Conservation (phyloP, 30 jellyfish, hydroid and myxozoan genomes). For the Rhopilema esculentum region DNA sequence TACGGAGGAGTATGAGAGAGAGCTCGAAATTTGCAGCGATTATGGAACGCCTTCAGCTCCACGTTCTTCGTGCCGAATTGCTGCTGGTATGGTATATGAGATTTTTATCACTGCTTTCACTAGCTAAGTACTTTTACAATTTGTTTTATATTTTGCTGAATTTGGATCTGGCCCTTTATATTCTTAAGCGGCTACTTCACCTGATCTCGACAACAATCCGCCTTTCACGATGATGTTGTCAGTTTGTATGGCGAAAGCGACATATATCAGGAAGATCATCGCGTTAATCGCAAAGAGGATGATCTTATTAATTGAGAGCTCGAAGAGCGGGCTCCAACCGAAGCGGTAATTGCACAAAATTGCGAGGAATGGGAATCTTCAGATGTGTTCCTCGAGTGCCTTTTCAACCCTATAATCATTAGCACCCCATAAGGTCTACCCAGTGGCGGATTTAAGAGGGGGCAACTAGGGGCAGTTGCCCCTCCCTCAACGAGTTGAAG, state of each 20-base stretch:
- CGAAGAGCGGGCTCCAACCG: background rate
- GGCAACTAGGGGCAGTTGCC: no score
- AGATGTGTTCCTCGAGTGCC: background rate
- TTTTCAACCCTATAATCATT: background rate
- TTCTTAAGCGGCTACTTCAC: background rate
- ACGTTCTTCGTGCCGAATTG: no score
- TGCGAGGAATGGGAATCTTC: background rate
- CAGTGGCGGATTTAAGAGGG: no score
- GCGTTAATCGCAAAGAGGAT: slow-evolving; percentile 32
- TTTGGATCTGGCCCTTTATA: no score
- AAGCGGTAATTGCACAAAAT: background rate
- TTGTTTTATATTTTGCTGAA: no score
- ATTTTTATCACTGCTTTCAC: background rate
- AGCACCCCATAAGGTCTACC: no score
- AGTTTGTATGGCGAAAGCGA: slow-evolving; percentile 28
- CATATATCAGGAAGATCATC: slow-evolving; percentile 11
- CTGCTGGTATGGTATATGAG: background rate
- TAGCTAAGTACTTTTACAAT: no score
- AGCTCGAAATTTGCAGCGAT: no score
- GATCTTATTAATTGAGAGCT: background rate
- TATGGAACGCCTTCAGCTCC: no score
- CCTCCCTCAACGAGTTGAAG: no score
- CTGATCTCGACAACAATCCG: background rate
- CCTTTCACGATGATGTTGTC: slow-evolving; percentile 21
- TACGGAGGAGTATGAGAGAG: background rate